These are phyloP conservation scores for Druon quercuslanigerum DNA, from an alignment of 1,140 invertebrate species.

Conservation along the genomic window DNA sequence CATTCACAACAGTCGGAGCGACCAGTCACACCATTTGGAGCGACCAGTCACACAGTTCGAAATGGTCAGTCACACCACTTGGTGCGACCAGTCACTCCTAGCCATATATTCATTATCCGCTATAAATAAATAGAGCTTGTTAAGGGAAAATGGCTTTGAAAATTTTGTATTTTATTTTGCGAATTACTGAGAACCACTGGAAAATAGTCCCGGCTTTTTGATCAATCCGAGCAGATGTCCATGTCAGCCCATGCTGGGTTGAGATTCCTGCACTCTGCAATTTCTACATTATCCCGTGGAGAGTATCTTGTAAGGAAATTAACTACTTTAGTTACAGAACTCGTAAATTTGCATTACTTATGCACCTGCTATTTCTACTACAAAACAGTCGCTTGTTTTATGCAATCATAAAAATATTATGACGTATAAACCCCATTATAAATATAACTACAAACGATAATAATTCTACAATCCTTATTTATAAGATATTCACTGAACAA, in stretches of 20 bases:
- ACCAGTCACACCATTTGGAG: no score
- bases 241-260: constrained; percentile 3
- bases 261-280: background rate
- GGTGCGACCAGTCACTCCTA: no score
- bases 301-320: constrained; percentile 5
- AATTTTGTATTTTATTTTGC: no score
- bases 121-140: background rate
- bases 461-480: background rate
- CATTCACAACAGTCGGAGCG: no score
- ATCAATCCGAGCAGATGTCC: background rate
- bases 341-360: constrained; percentile 14
- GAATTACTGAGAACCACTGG: constrained; percentile 32
- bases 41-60: no score
- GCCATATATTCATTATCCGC: no score
- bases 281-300: background rate
- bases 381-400: background rate
- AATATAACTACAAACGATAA: background rate
- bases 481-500: background rate
- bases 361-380: background rate
- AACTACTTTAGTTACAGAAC: constrained; percentile 10
- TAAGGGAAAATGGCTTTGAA: no score
- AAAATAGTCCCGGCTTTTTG: background rate
- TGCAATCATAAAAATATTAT: background rate
- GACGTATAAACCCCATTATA: background rate
- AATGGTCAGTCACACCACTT: no score